Base-by-base conservation (phyloP, 2,888 invertebrate species). In the Pharmacophagus antenor region DNA sequence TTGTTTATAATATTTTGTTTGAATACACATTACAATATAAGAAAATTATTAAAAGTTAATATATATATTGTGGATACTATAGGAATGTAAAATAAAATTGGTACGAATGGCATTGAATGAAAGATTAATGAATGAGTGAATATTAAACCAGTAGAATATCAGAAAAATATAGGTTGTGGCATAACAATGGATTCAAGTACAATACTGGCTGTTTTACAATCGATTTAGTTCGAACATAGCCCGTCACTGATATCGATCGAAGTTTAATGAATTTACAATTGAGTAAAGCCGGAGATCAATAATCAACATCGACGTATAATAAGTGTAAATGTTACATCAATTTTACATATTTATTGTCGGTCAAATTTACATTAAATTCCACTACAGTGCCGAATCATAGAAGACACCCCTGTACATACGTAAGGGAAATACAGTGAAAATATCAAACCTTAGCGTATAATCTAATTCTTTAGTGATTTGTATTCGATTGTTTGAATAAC, bases 331-430 rank as follows among this genome's bases (percentile, higher is more conserved):
- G 48, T 25, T 46, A 57, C 50, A 51, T 51, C 18, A 20, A 56
- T 18, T 50, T 50, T 56, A 42, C 42, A 50, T 49, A 44, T 56
- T 51, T 50, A 61, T 44, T 60, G 53, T 60, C 41, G 54, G 61
- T 54, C 48, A 57, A 58, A 53, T 58, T 48, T 54, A 51, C 57
- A 46, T 58, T 48, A 48, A 20, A 49, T 25, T 44, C 48, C 12
- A n/a, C n/a, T 46, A 27, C 10, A n/a, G 17, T 44, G 18, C 44
- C 18, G 44, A 20, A 44, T 44, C 20, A 8, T 20, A 44, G 8
- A 44, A 41, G 5, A 5, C 10, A 17, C n/a, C 20, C 20, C 20
- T 44, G 20, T 44, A 44, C 20, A 10, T 10, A 44, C 37, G 18
- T 44, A 4, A 7, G 17, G 8, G 20, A 44, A 20, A 44, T 18